Evolutionary conservation across 2,797 vertebrate species (phyloP).

Genomic region (Carapus acus): DNA sequence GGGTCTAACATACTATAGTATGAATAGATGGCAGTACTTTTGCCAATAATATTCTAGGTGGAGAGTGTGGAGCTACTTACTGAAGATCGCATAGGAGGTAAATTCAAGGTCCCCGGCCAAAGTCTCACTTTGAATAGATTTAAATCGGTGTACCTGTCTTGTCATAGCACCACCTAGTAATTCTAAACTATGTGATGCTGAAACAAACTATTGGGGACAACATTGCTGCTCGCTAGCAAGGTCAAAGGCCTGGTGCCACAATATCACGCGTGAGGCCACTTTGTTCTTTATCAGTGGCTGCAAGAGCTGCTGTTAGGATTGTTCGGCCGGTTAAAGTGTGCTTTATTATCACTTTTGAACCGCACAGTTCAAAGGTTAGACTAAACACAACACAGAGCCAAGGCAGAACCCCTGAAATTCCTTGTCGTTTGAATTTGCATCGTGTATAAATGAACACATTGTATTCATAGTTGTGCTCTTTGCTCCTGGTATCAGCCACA

Average conservation of each 20-base stretch:
- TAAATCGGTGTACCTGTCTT: conserved; percentile 45
- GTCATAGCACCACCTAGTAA: conserved; percentile 24
- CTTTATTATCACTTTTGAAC: conserved; percentile 58
- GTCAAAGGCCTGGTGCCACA: conserved; percentile 65
- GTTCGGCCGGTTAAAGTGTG: conserved; percentile 51
- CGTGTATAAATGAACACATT: conserved; percentile 2
- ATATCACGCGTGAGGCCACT: conserved; percentile 50
- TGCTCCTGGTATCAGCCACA: neutral
- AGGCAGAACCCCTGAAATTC: conserved; percentile 3
- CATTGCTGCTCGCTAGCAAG: conserved; percentile 45
- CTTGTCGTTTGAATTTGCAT: neutral
- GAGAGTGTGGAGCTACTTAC: conserved; percentile 13
- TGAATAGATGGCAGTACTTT: no score
- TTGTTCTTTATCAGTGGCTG: conserved; percentile 61
- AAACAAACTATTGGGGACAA: conserved; percentile 27
- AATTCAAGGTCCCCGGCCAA: conserved; percentile 59
- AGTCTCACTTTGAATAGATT: conserved; percentile 57
- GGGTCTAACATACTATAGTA: neutral
- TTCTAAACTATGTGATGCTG: no score
- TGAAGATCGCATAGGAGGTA: conserved; percentile 58
- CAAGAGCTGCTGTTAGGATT: conserved; percentile 53
- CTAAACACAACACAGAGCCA: conserved; percentile 47
- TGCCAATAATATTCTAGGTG: conserved; percentile 10
- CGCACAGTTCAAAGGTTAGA: conserved; percentile 50
- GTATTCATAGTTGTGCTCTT: conserved; percentile 1